Conservation (phyloP, 1,140 invertebrate genomes). For the Ceratina japonica region DNA sequence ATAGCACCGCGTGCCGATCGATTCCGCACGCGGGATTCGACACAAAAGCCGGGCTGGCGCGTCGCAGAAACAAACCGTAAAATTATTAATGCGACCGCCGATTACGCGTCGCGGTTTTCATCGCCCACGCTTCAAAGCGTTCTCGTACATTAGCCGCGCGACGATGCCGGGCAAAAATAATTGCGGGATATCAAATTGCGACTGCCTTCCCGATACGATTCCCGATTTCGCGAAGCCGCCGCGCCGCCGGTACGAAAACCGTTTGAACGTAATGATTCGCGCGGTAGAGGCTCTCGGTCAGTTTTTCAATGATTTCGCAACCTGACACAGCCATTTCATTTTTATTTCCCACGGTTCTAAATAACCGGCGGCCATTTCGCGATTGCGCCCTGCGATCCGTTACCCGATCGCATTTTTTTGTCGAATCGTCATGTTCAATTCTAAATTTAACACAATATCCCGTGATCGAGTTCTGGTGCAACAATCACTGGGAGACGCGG, state of each 20-base stretch:
- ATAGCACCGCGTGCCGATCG: conserved; percentile 7
- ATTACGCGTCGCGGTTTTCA: conserved; percentile 41
- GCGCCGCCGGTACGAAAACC: no score
- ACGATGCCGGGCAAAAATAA: no score
- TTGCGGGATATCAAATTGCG: no score
- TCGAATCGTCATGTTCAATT: background rate
- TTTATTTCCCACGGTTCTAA: conserved; percentile 37
- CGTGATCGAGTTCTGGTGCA: background rate
- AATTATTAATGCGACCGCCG: conserved; percentile 58
- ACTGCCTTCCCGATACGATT: no score
- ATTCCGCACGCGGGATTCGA: background rate
- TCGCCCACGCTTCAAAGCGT: no score
- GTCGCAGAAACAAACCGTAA: conserved; percentile 54
- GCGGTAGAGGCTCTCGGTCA: no score
- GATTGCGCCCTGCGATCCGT: conserved; percentile 5
- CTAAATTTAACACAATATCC: background rate
- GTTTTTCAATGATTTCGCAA: no score
- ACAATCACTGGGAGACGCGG: no score
- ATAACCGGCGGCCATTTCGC: background rate
- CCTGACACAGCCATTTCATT: conserved; percentile 44
- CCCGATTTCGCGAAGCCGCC: no score
- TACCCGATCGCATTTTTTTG: background rate
- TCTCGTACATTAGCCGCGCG: no score
- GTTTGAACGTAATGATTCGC: no score
- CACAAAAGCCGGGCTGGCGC: conserved; percentile 27